These are phyloP conservation scores for Venusia cambrica DNA, from an alignment of 2,888 invertebrate genomes.

Conservation along the genomic window DNA sequence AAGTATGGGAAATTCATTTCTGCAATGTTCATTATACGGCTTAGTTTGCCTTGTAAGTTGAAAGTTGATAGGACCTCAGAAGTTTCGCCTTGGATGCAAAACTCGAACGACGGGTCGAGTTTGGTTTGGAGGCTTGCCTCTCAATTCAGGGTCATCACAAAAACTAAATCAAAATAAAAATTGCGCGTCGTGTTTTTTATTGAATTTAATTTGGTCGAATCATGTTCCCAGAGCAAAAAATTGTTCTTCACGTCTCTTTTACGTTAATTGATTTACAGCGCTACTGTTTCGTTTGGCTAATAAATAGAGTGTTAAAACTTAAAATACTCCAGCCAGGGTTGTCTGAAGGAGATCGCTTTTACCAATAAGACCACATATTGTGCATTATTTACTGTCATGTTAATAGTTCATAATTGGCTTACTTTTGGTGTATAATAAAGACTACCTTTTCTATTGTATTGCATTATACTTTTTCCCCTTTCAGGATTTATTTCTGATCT, in stretches of 20 bases:
- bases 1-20: too few species aligned
- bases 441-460: too few species aligned
- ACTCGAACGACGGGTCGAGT: slow-evolving; percentile 57
- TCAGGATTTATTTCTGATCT: too few species aligned
- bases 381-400: too few species aligned
- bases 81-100: slow-evolving; percentile 35
- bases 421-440: too few species aligned
- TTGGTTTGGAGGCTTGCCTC: slow-evolving; percentile 61
- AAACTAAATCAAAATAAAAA: slow-evolving; percentile 30
- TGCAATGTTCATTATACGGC: slow-evolving; percentile 12
- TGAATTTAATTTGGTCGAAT: slow-evolving; percentile 22
- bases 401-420: too few species aligned
- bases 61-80: slow-evolving; percentile 23
- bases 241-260: slow-evolving; percentile 15
- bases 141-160: slow-evolving; percentile 54
- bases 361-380: too few species aligned
- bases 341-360: too few species aligned
- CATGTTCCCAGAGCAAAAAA: slow-evolving; percentile 17
- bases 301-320: too few species aligned
- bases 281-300: too few species aligned
- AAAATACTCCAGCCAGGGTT: too few species aligned
- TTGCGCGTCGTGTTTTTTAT: slow-evolving; percentile 31
- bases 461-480: too few species aligned
- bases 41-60: slow-evolving; percentile 18
- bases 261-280: slow-evolving; percentile 16